Evolutionary conservation across 2,888 invertebrate genomes (phyloP), one percentile per base, ranked within the genome.

Genomic region (Corythucha ciliata): DNA sequence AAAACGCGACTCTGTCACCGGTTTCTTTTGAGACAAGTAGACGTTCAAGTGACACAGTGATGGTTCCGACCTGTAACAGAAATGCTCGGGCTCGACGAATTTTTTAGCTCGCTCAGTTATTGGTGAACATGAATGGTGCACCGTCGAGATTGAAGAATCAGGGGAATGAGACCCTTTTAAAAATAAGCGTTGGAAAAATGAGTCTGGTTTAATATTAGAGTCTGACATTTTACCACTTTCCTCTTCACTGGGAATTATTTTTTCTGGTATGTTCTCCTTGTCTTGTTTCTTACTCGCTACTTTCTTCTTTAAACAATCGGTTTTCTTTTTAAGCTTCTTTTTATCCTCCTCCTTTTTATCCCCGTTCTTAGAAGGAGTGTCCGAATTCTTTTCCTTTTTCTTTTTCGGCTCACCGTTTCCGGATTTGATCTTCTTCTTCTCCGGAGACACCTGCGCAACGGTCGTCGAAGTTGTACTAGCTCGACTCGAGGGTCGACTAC

Each of bases 1-100:
- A 65, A 85, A 84, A 61, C 80, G 78, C 1, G 83, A 84, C 58
- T 80, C 75, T 2, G 79, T 76, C 0, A 84, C 83, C 4, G 84
- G 81, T 62, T 77, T 78, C 57, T 80, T 78, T 60, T 80, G 74
- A 36, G 76, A 73, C 33, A 83, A 70, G 63, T 83, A 85, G 26
- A 78, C 72, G 63, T 77, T 79, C 56, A 80, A 63, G 4, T 74
- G 70, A 34, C 73, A 67, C 21, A 74, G 66, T 7, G 77, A 75
- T 48, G 79, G 78, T 53, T 80, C 77, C 25, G 74, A 70, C 57
- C 63, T 69, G 49, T 63, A 67, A 12, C 45, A 29, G 20, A 55
- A 51, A 26, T 52, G 39, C 3, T 52, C 48, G 21, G 46, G 41
- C 33, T 59, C 53, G 41, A 45, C 48, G 34, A 85, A 80, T 63